Evolutionary conservation across 2,888 invertebrate genomes (phyloP).

Genomic region (Clostera curtula): DNA sequence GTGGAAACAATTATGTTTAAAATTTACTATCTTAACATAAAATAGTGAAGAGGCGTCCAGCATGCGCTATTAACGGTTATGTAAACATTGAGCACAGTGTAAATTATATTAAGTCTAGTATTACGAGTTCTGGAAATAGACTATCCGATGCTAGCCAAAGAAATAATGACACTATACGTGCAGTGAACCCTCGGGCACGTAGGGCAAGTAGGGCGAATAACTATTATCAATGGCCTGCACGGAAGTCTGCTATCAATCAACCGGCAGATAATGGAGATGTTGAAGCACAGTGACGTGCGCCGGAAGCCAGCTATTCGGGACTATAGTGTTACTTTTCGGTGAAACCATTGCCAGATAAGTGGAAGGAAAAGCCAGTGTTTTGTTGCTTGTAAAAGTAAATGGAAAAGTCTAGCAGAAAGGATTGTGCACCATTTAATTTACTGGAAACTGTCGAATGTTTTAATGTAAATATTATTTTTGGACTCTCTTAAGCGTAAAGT

Average conservation of each 20-base stretch:
- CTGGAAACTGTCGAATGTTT: no score
- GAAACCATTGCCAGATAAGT: slow-evolving; percentile 18
- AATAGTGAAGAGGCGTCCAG: slow-evolving; percentile 6
- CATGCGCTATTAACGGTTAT: no score
- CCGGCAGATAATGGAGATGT: slow-evolving; percentile 56
- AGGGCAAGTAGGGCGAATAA: slow-evolving; percentile 45
- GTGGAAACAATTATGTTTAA: slow-evolving; percentile 16
- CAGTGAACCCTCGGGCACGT: slow-evolving; percentile 13
- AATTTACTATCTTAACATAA: slow-evolving; percentile 13
- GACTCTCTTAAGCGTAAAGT: no score
- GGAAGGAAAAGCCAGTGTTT: no score
- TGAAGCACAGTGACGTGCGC: slow-evolving; percentile 48
- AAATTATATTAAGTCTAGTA: slow-evolving; percentile 21
- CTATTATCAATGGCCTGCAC: slow-evolving; percentile 39
- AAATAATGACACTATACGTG: slow-evolving; percentile 27
- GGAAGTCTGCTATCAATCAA: slow-evolving; percentile 67
- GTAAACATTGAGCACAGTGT: slow-evolving; percentile 18
- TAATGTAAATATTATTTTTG: no score
- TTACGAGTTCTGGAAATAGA: slow-evolving; percentile 29
- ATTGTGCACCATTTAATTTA: no score
- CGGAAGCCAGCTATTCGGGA: slow-evolving; percentile 44
- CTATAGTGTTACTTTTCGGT: slow-evolving; percentile 21
- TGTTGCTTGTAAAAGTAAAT: no score
- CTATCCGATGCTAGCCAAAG: slow-evolving; percentile 33
- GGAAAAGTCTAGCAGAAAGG: no score